Evolutionary conservation across 2,113 vertebrate genomes (phyloP), one percentile per base, ranked within the genome.

Genomic region (Otis tarda): DNA sequence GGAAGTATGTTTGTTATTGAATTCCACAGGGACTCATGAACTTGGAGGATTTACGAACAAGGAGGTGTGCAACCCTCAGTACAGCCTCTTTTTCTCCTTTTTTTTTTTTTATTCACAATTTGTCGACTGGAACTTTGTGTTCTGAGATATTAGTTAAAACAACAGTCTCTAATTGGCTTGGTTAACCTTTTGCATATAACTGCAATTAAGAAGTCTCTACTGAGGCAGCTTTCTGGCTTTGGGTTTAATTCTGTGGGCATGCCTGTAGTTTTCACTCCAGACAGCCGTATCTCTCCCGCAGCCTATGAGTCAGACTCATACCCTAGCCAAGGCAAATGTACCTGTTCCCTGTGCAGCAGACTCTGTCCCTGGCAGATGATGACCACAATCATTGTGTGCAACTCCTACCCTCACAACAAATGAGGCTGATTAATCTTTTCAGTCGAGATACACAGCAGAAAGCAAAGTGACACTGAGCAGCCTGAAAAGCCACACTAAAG

Each of bases 151-250:
- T 8, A 88, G 31, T 77, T 80, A 68, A 87, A 77, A 80, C 33
- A 89, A 68, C 12, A 65, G 33, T n/a, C 78, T 81, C 10, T 84
- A 3, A 9, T 16, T 82, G 74, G 37, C 43, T 70, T 74, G 11
- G 7, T 83, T 75, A 75, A 41, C 25, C 19, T 84, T 84, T 50
- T 79, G 27, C 28, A 28, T 35, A 27, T 24, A 90, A 35, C 35
- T 71, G 52, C 31, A 47, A 45, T 75, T 43, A 50, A 1, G 10
- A 63, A 31, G 28, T 15, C 37, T 63, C 55, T 79, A 56, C 41
- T 14, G 22, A 82, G 60, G 30, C 60, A 95, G 55, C 12, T 71
- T 70, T 82, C 75, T 94, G 79, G 60, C 41, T 96, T 69, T 53
- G 65, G 8, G 25, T 79, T 77, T 57, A 67, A 33, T 43, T 57